phyloP scores from a whole-genome alignment of 2,113 vertebrate species.

The Takifugu flavidus region DNA sequence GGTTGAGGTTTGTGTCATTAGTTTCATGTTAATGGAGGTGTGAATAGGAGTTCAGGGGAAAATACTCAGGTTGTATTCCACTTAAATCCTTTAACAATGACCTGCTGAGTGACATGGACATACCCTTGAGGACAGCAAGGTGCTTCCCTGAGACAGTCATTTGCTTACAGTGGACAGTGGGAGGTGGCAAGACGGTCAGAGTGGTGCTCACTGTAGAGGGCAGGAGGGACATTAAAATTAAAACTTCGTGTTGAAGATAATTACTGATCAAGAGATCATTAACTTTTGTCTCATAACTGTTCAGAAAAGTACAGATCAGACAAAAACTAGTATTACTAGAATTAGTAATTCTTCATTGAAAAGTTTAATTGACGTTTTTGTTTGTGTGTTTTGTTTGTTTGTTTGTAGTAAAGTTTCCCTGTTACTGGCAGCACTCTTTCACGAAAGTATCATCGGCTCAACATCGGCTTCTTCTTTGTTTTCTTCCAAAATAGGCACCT shows the following conservation, averaged over 20 bases:
- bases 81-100: background rate
- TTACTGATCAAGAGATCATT: too few species aligned
- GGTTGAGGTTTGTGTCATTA: background rate
- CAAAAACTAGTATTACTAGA: background rate
- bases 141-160: constrained; percentile 86
- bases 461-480: background rate
- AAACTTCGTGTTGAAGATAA: background rate
- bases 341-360: background rate
- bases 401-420: background rate
- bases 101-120: background rate
- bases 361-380: too few species aligned
- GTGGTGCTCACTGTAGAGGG: constrained; percentile 81
- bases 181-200: constrained; percentile 85
- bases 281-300: too few species aligned
- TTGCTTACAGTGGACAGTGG: constrained; percentile 83
- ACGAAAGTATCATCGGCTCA: too few species aligned
- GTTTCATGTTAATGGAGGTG: background rate
- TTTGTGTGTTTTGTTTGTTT: too few species aligned
- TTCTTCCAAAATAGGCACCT: background rate
- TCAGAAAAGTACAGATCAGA: too few species aligned
- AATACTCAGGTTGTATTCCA: too few species aligned
- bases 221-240: background rate
- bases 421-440: background rate
- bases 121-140: constrained; percentile 85
- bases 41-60: background rate